Evolutionary conservation across 2,888 invertebrate species (phyloP).

Genomic region (Odontocolon sp.): DNA sequence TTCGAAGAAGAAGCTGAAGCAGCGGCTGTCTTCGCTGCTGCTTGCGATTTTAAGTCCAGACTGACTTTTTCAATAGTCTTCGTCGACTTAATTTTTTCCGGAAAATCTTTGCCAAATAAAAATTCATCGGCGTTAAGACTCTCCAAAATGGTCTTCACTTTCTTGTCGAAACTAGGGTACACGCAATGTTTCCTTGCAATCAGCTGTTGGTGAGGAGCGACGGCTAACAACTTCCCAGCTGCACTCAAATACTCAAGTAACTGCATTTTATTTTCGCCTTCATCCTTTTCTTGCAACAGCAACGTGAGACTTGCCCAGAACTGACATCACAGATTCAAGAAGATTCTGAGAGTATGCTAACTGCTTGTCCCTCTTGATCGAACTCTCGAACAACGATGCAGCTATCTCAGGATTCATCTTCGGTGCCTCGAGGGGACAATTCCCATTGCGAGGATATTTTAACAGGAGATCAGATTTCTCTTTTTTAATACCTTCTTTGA

Average conservation of each 20-base stretch:
- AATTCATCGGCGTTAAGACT: constrained; percentile 19
- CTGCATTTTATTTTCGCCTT: constrained; percentile 25
- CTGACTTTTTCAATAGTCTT: constrained; percentile 39
- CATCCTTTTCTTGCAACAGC: constrained; percentile 26
- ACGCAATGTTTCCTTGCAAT: constrained; percentile 34
- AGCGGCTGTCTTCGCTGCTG: background rate
- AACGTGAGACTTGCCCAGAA: constrained; percentile 38
- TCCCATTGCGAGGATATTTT: constrained; percentile 43
- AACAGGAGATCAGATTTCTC: constrained; percentile 23
- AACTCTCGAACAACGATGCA: constrained; percentile 38
- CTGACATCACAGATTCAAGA: constrained; percentile 40
- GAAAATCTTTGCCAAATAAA: constrained; percentile 38
- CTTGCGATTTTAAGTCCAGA: background rate
- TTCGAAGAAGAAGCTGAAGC: background rate
- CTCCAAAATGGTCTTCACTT: constrained; percentile 20
- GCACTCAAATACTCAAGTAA: constrained; percentile 19
- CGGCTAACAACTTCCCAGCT: constrained; percentile 22
- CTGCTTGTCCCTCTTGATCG: constrained; percentile 45
- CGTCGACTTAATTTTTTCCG: constrained; percentile 33
- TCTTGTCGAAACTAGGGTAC: constrained; percentile 31
- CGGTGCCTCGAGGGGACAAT: constrained; percentile 40
- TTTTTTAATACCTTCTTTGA: constrained; percentile 29
- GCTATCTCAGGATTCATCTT: constrained; percentile 55
- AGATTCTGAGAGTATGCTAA: constrained; percentile 46
- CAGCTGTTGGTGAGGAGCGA: constrained; percentile 3